Evolutionary conservation across 2,113 vertebrate genomes (phyloP), one percentile per base, ranked within the genome.

Genomic region (Struthidea cinerea): DNA sequence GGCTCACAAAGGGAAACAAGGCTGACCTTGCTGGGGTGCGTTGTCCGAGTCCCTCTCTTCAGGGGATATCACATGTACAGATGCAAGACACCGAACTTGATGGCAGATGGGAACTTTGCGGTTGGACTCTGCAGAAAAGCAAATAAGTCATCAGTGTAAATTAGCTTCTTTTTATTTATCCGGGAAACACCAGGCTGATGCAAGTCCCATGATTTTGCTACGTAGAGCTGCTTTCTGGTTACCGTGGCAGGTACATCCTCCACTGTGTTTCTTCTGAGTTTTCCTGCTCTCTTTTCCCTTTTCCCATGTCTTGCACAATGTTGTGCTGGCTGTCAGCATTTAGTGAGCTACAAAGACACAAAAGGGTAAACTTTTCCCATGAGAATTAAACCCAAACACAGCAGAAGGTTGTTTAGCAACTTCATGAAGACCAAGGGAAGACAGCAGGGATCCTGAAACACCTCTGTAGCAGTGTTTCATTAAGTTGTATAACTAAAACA

Each of bases 61-160:
- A 30, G 41, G 16, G 41, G 14, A 4, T 17, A 7, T 2, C 7
- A 2, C 18, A 1, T 11, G 12, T 5, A 11, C 0, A 0, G 42
- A 65, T 69, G 63, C 46, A 24, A 44, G 37, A 18, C 0, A 1
- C 32, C 19, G 57, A 85, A 49, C 49, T 18, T 24, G 28, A 44
- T 15, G 47, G 60, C 56, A 67, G 59, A 24, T 9, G 20, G 65
- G 57, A 87, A 73, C 41, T 67, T 77, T 22, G 32, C 44, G 67
- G 46, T 2, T 42, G 21, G 33, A 56, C 28, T 47, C 61, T 0
- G 5, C 21, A 75, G 50, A 68, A 89, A 46, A 23, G 44, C 19
- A 53, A 3, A 57, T 49, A 27, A 42, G 20, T 56, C 5, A 7
- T 19, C 0, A 3, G 46, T 39, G 37, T 57, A 57, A 78, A 75